Percentiles rank a stretch among this genome's conserved stretches.
phyloP scores from a whole-genome alignment of 1,140 invertebrate species.

The Drosophila nigromelanica region DNA sequence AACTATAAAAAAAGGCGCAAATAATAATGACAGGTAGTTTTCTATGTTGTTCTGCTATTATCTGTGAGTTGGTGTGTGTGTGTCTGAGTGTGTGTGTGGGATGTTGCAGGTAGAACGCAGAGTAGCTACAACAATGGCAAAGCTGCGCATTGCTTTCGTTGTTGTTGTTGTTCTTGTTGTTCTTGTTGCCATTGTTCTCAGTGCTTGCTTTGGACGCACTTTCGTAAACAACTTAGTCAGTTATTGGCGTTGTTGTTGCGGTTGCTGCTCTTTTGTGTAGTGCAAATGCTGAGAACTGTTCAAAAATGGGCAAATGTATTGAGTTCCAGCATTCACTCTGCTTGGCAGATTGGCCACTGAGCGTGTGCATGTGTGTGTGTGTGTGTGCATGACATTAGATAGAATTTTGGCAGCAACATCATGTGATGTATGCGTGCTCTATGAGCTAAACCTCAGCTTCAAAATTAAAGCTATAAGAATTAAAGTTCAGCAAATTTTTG shows the following conservation, averaged over 20 bases:
- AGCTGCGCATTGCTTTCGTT: slow-evolving; percentile 1
- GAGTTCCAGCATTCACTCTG: slow-evolving; percentile 25
- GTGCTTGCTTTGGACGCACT: slow-evolving; percentile 73
- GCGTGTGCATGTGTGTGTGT: not conserved
- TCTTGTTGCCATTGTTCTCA: slow-evolving; percentile 62
- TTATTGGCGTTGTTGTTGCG: slow-evolving; percentile 43
- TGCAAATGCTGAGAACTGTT: slow-evolving; percentile 69
- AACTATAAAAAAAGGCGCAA: slow-evolving; percentile 56
- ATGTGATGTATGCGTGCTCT: slow-evolving; percentile 69
- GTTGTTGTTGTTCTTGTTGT: slow-evolving; percentile 51
- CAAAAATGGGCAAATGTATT: slow-evolving; percentile 39
- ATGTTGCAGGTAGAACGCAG: slow-evolving; percentile 68
- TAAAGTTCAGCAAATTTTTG: not conserved
- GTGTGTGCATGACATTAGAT: slow-evolving; percentile 22
- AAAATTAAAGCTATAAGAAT: not conserved
- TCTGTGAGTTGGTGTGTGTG: slow-evolving; percentile 26
- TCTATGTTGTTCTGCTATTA: slow-evolving; percentile 57
- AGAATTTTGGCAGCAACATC: slow-evolving; percentile 41
- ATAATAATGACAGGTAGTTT: slow-evolving; percentile 79
- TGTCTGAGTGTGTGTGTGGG: slow-evolving; percentile 52
- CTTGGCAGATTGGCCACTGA: not conserved
- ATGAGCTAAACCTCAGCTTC: slow-evolving; percentile 15
- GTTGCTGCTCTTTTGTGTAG: slow-evolving; percentile 45
- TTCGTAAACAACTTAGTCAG: slow-evolving; percentile 79
- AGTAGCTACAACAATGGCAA: slow-evolving; percentile 36